phyloP scores from a whole-genome alignment of 2,888 invertebrate species.

The Smittia sp. region DNA sequence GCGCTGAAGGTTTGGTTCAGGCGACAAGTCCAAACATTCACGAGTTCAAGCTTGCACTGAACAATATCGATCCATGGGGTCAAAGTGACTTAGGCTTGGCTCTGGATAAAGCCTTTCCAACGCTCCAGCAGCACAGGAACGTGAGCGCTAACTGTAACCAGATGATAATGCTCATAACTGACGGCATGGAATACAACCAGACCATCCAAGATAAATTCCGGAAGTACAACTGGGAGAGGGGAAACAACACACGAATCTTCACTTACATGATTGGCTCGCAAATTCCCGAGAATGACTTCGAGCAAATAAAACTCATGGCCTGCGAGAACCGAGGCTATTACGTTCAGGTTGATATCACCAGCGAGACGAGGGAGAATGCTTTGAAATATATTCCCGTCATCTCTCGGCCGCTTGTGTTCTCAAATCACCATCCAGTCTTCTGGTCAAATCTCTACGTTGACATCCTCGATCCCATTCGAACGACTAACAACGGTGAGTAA shows the following conservation, averaged over 20 bases:
- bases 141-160: conserved; percentile 57
- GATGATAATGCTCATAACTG: conserved; percentile 66
- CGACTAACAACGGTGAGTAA: conserved; percentile 41
- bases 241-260: conserved; percentile 60
- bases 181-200: conserved; percentile 61
- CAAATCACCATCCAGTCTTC: conserved; percentile 52
- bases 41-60: conserved; percentile 54
- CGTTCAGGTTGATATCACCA: conserved; percentile 62
- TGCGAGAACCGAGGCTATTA: conserved; percentile 63
- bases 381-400: conserved; percentile 63
- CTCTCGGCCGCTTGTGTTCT: conserved; percentile 60
- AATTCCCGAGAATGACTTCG: conserved; percentile 56
- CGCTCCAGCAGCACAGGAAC: conserved; percentile 53
- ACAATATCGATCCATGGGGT: conserved; percentile 55
- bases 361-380: conserved; percentile 65
- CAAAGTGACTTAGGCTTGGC: conserved; percentile 61
- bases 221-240: conserved; percentile 55
- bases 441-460: conserved; percentile 64
- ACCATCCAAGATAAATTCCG: conserved; percentile 56
- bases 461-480: conserved; percentile 46
- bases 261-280: conserved; percentile 66
- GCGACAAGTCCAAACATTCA: conserved; percentile 54
- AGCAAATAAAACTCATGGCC: conserved; percentile 62
- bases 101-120: conserved; percentile 58
- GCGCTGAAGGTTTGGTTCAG: conserved; percentile 45